Evolutionary conservation across 2,888 invertebrate genomes (phyloP).

Genomic region (Candidula unifasciata): DNA sequence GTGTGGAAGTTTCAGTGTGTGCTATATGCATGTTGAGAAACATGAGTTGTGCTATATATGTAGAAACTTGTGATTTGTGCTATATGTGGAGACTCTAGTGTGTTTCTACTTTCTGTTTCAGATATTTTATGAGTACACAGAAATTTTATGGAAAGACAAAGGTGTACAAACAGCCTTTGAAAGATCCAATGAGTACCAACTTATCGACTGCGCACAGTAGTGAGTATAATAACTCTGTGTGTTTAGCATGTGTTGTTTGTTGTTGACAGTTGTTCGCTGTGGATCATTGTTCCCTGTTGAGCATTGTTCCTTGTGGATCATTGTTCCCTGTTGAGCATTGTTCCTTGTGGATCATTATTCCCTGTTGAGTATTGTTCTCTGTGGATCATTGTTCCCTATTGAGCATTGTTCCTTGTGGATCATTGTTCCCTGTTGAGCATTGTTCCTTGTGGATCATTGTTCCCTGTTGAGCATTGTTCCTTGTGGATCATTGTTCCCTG

Average conservation of each 20-base stretch:
- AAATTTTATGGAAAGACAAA: constrained; percentile 97
- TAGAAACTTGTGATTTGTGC: not conserved
- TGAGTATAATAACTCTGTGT: constrained; percentile 79
- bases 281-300: not conserved
- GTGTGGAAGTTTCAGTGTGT: too few species aligned
- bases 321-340: too few species aligned
- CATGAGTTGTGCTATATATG: not conserved
- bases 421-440: too few species aligned
- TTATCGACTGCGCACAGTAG: constrained; percentile 99
- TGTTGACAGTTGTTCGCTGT: not conserved
- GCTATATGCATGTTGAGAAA: too few species aligned
- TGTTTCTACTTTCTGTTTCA: constrained; percentile 77
- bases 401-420: too few species aligned
- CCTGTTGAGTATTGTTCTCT: too few species aligned
- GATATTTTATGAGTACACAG: constrained; percentile 99
- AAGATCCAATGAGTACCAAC: constrained; percentile 99
- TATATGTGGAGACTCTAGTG: not conserved
- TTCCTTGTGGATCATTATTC: too few species aligned
- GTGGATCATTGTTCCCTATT: too few species aligned
- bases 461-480: too few species aligned
- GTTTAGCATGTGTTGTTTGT: not conserved
- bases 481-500: too few species aligned
- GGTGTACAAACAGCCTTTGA: constrained; percentile 98
- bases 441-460: too few species aligned
- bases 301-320: not conserved